A percentile compares a stretch with the other conserved stretches of the same genome.
Evolutionary conservation across 1,140 invertebrate genomes (phyloP).

Genomic region (Mylabris phalerata): DNA sequence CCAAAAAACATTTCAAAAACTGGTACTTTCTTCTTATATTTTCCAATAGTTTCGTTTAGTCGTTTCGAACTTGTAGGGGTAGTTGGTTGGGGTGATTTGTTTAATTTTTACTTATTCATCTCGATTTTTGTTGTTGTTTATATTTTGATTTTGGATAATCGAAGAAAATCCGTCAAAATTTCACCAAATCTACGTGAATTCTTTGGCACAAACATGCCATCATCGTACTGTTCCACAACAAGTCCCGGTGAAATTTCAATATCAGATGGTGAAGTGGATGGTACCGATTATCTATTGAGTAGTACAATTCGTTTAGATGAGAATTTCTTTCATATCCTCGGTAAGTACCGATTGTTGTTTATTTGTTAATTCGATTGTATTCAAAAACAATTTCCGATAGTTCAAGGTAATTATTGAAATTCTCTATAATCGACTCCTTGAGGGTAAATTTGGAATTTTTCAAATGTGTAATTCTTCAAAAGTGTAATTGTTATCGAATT

Average conservation of each 20-base stretch:
- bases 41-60: not conserved
- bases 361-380: not conserved
- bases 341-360: conserved; percentile 39
- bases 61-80: not conserved
- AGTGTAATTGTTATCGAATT: too few species aligned
- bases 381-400: not conserved
- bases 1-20: too few species aligned
- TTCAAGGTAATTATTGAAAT: not conserved
- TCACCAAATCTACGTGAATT: conserved; percentile 3
- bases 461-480: too few species aligned
- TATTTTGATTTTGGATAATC: conserved; percentile 7
- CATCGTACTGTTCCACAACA: conserved; percentile 29
- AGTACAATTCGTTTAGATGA: conserved; percentile 52
- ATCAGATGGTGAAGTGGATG: conserved; percentile 49
- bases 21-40: too few species aligned
- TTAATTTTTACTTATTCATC: not conserved
- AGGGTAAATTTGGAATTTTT: too few species aligned
- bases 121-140: not conserved
- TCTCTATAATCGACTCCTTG: too few species aligned
- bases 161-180: not conserved
- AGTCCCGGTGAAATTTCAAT: conserved; percentile 38
- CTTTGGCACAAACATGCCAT: conserved; percentile 25
- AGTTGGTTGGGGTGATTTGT: not conserved
- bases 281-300: conserved; percentile 53
- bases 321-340: conserved; percentile 49